Percentiles rank a stretch among this genome's conserved stretches.
These are phyloP conservation scores for Drosophila lacertosa DNA, from an alignment of 1,140 invertebrate species.

Conservation along the genomic window DNA sequence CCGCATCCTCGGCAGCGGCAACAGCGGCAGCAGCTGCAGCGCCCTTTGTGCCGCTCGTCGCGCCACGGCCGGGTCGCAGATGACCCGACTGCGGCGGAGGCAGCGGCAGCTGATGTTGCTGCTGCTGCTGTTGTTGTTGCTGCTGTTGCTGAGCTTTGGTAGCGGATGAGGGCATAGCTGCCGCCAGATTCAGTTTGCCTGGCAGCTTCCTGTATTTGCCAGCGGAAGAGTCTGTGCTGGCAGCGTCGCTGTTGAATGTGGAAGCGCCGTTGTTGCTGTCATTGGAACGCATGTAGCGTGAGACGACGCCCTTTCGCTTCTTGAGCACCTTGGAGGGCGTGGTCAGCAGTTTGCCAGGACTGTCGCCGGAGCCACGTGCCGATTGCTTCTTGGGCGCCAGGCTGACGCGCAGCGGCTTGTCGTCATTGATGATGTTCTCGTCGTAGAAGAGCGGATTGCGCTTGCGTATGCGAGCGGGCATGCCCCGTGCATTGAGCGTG, in stretches of 20 bases:
- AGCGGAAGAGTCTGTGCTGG: background rate
- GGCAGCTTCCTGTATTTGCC: constrained; percentile 42
- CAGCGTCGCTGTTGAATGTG: constrained; percentile 42
- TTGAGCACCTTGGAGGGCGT: constrained; percentile 85
- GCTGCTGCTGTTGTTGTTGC: constrained; percentile 6
- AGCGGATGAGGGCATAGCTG: background rate
- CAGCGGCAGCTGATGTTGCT: background rate
- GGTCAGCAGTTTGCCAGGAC: constrained; percentile 84
- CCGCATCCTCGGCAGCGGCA: constrained; percentile 41
- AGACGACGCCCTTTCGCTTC: constrained; percentile 83
- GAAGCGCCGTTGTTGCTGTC: constrained; percentile 79
- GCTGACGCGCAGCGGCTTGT: constrained; percentile 88
- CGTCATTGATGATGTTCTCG: constrained; percentile 94
- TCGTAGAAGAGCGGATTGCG: constrained; percentile 96
- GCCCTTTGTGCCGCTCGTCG: constrained; percentile 22
- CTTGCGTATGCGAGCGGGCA: constrained; percentile 95
- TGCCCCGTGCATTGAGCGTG: constrained; percentile 92
- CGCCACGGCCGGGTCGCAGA: constrained; percentile 4
- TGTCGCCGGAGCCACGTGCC: constrained; percentile 31
- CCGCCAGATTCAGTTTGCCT: constrained; percentile 5
- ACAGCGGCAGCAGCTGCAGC: constrained; percentile 33
- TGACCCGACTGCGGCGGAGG: constrained; percentile 43
- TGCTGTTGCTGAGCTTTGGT: constrained; percentile 13
- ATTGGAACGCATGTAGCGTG: constrained; percentile 76
- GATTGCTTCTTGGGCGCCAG: constrained; percentile 84